Conservation (phyloP, 37 sponge, comb jelly and placozoan genomes). For the Oscarella lobularis region DNA sequence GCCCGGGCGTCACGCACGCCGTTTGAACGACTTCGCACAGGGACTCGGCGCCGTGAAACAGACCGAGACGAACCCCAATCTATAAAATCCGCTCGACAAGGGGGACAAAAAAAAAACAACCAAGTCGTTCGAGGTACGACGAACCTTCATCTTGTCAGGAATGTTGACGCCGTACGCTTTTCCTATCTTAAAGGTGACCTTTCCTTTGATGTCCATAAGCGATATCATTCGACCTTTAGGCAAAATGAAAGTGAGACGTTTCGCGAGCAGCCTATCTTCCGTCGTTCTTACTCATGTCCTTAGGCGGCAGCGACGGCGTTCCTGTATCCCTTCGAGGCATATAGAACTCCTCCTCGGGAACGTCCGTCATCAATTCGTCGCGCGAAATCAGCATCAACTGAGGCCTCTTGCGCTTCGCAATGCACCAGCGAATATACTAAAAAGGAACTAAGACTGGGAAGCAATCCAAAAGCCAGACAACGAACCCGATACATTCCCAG, state of each 20-base stretch:
- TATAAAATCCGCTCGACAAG: conserved; percentile 3
- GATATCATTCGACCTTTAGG: too few species aligned
- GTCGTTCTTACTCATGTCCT: not conserved
- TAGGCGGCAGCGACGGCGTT: not conserved
- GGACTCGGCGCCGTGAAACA: conserved; percentile 73
- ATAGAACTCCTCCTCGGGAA: not conserved
- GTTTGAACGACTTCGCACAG: conserved; percentile 32
- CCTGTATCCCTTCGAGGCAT: not conserved
- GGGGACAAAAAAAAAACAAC: not conserved
- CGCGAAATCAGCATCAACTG: conserved; percentile 16
- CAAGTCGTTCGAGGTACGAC: not conserved
- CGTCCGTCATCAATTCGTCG: conserved; percentile 4
- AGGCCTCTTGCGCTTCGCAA: conserved; percentile 19
- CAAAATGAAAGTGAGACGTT: too few species aligned
- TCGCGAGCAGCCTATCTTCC: too few species aligned
- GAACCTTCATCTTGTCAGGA: not conserved
- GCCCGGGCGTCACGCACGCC: conserved; percentile 7
- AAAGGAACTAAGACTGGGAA: too few species aligned
- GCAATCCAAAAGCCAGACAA: not conserved
- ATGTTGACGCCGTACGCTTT: not conserved
- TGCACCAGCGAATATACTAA: conserved; percentile 45
- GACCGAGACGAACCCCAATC: conserved; percentile 50
- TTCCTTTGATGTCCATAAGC: not conserved
- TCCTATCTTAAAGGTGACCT: not conserved
- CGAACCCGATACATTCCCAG: not conserved